A percentile compares a stretch with the other conserved stretches of the same genome.
phyloP scores from a whole-genome alignment of 1,140 invertebrate species.

The Nephila pilipes region DNA sequence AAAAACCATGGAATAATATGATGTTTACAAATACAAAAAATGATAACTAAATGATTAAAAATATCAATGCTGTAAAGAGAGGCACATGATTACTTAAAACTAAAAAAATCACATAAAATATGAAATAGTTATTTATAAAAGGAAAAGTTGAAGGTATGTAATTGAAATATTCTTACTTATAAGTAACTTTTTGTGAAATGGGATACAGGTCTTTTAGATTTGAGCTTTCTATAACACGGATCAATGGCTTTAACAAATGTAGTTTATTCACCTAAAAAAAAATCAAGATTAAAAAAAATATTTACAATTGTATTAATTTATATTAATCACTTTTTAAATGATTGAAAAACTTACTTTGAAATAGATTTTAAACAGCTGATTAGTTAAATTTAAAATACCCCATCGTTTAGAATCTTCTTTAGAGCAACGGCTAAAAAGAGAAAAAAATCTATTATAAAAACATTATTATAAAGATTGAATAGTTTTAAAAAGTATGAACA shows the following conservation, averaged over 20 bases:
- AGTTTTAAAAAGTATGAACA: no score
- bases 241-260: slow-evolving; percentile 97
- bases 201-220: slow-evolving; percentile 93
- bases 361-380: slow-evolving; percentile 98
- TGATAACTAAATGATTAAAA: no score
- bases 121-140: no score
- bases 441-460: slow-evolving; percentile 45
- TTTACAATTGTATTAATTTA: no score
- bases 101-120: no score
- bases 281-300: neutral
- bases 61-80: no score
- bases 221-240: slow-evolving; percentile 96
- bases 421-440: slow-evolving; percentile 85
- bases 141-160: neutral
- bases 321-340: no score
- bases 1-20: no score
- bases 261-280: slow-evolving; percentile 89
- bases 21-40: no score
- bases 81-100: no score
- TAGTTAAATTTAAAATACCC: slow-evolving; percentile 97
- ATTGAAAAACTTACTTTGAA: slow-evolving; percentile 87
- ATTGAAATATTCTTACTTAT: slow-evolving; percentile 84
- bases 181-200: slow-evolving; percentile 92
- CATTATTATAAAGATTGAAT: slow-evolving; percentile 7
- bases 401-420: slow-evolving; percentile 95